Conservation (phyloP, 2,888 invertebrate species). For the Drosophila hamatofila region DNA sequence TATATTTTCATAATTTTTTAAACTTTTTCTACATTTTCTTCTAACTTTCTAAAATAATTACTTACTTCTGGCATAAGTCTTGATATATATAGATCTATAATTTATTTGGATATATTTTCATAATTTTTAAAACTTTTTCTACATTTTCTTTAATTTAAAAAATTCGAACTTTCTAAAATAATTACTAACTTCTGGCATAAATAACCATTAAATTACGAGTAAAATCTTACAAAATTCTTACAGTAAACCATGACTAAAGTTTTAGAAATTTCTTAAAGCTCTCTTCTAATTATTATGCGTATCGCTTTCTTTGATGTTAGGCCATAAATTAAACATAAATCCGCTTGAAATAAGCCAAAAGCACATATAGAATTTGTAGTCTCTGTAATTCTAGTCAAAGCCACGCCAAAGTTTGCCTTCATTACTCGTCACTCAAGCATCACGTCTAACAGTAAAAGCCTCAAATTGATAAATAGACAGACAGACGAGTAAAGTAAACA, state of each 20-base stretch:
- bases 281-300: not conserved
- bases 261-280: not conserved
- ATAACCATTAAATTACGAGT: not conserved
- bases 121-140: no score
- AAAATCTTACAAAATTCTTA: not conserved
- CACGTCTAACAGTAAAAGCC: slow-evolving; percentile 68
- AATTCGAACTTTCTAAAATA: not conserved
- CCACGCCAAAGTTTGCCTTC: slow-evolving; percentile 51
- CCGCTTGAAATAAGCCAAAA: not conserved
- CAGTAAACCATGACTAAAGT: not conserved
- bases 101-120: no score
- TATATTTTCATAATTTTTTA: no score
- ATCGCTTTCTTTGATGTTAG: not conserved
- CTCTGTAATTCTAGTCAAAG: slow-evolving; percentile 11
- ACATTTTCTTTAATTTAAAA: no score
- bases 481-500: slow-evolving; percentile 48
- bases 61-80: not conserved
- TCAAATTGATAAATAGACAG: slow-evolving; percentile 69
- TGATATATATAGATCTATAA: no score
- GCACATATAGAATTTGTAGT: not conserved
- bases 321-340: slow-evolving; percentile 2
- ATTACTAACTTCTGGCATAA: not conserved
- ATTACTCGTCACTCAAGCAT: slow-evolving; percentile 51
- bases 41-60: not conserved
- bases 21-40: not conserved